Percentiles rank a stretch among this genome's conserved stretches.
phyloP scores from a whole-genome alignment of 2,113 vertebrate species.

The Cromileptes altivelis region DNA sequence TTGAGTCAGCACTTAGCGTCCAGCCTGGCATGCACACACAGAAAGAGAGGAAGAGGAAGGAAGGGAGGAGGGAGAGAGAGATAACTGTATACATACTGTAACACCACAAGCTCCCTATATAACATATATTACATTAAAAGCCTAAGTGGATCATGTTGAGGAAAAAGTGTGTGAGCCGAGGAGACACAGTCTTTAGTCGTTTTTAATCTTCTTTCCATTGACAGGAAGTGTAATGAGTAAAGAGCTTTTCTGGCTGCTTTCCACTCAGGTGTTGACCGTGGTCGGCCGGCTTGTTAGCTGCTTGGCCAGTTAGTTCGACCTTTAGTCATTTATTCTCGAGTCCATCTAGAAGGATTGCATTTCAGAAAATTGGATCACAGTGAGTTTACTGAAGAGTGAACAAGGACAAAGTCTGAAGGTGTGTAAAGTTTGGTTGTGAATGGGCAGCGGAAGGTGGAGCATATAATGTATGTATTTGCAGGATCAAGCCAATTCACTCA shows the following conservation, averaged over 20 bases:
- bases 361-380: slow-evolving; percentile 62
- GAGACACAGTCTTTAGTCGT: slow-evolving; percentile 64
- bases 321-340: slow-evolving; percentile 64
- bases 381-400: slow-evolving; percentile 49
- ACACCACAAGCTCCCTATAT: slow-evolving; percentile 30
- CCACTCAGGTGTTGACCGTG: slow-evolving; percentile 75
- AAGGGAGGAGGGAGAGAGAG: not conserved
- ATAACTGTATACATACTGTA: slow-evolving; percentile 22
- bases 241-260: slow-evolving; percentile 82
- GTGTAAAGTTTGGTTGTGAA: not conserved
- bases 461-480: not conserved
- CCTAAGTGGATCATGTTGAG: slow-evolving; percentile 54
- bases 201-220: slow-evolving; percentile 81
- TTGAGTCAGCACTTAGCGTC: slow-evolving; percentile 69
- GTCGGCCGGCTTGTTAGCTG: slow-evolving; percentile 68
- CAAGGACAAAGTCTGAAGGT: slow-evolving; percentile 55
- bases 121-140: slow-evolving; percentile 61
- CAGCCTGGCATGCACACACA: slow-evolving; percentile 21
- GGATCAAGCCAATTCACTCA: not conserved
- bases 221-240: slow-evolving; percentile 79
- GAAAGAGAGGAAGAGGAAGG: not conserved
- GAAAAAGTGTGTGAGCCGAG: slow-evolving; percentile 34
- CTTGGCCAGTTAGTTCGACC: slow-evolving; percentile 51
- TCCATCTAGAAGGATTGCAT: slow-evolving; percentile 68
- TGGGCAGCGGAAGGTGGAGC: not conserved